Percentiles rank a stretch among this genome's conserved stretches.
These are phyloP conservation scores for Edolisoma coerulescens DNA, from an alignment of 2,113 vertebrate species.

Conservation along the genomic window DNA sequence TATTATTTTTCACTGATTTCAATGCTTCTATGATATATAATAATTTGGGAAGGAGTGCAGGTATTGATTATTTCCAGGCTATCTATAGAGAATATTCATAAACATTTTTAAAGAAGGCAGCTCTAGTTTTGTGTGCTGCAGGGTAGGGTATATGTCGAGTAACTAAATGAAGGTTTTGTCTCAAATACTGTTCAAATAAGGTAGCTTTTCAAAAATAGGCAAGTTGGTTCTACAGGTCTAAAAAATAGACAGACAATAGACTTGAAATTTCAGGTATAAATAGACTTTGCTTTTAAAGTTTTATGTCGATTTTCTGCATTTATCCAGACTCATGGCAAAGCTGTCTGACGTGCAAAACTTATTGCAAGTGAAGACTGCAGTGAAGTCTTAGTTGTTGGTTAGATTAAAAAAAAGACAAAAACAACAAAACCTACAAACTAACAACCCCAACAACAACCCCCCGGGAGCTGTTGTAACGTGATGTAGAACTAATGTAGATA, in stretches of 20 bases:
- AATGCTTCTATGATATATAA: background rate
- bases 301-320: background rate
- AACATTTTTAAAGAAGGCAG: background rate
- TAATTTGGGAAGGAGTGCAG: background rate
- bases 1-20: background rate
- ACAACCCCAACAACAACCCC: background rate
- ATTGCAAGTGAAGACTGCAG: background rate
- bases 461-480: background rate
- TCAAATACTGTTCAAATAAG: background rate
- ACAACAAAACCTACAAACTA: background rate
- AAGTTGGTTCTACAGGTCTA: background rate
- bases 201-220: background rate
- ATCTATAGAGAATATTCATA: background rate
- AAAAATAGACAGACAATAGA: background rate
- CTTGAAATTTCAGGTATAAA: background rate
- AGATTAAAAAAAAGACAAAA: background rate
- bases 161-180: background rate
- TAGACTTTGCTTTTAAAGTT: background rate
- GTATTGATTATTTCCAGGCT: background rate
- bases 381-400: background rate
- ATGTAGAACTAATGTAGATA: background rate
- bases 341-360: rapidly evolving
- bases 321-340: background rate
- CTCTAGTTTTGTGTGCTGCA: background rate
- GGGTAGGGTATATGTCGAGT: background rate